Conservation (phyloP, 1,140 invertebrate species). For the Drosophila mojavensis region DNA sequence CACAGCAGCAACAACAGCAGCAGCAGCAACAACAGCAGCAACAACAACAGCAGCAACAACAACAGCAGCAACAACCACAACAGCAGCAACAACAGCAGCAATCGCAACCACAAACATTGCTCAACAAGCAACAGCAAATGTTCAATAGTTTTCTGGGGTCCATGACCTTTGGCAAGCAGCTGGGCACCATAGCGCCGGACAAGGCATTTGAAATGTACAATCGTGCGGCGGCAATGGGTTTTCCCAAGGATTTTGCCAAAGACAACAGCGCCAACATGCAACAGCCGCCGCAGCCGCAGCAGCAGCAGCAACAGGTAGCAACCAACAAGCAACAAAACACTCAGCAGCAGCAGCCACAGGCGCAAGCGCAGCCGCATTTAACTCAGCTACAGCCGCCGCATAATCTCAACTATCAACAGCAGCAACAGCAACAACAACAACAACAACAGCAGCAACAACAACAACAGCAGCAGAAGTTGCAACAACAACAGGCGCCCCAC, state of each 20-base stretch:
- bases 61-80: slow-evolving; percentile 38
- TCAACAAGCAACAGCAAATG: slow-evolving; percentile 79
- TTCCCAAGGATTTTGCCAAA: slow-evolving; percentile 74
- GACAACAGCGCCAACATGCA: slow-evolving; percentile 62
- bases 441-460: slow-evolving; percentile 50
- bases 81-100: slow-evolving; percentile 52
- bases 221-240: slow-evolving; percentile 78
- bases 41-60: slow-evolving; percentile 78
- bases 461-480: slow-evolving; percentile 52
- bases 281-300: slow-evolving; percentile 54
- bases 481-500: slow-evolving; percentile 42
- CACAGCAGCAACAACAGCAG: slow-evolving; percentile 3
- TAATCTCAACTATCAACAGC: slow-evolving; percentile 59
- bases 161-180: slow-evolving; percentile 71
- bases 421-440: no score
- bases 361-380: slow-evolving; percentile 45
- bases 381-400: slow-evolving; percentile 64
- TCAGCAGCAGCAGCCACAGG: slow-evolving; percentile 37
- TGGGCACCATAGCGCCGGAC: slow-evolving; percentile 77
- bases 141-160: slow-evolving; percentile 78
- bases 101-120: slow-evolving; percentile 37
- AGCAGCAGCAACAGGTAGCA: slow-evolving; percentile 29
- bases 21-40: no score
- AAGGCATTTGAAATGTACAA: slow-evolving; percentile 84
- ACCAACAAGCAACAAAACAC: slow-evolving; percentile 53